Percentiles rank a stretch among this genome's conserved stretches.
phyloP scores from a whole-genome alignment of 2,888 invertebrate species.

The Pristionchus entomophagus region DNA sequence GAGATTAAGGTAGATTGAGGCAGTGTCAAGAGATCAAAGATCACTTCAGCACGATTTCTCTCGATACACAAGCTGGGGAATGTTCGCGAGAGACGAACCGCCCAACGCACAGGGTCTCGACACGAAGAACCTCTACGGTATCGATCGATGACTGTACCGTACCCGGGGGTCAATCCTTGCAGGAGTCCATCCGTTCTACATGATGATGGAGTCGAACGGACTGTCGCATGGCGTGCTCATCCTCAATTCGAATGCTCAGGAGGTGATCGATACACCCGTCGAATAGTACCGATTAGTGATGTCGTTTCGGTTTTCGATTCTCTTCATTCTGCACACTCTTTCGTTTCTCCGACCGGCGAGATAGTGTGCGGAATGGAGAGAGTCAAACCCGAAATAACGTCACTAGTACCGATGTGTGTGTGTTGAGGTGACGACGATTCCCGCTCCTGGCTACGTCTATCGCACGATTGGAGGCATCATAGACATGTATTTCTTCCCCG shows the following conservation, averaged over 20 bases:
- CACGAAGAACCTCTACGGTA: constrained; percentile 66
- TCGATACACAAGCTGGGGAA: constrained; percentile 67
- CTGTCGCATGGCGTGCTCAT: constrained; percentile 72
- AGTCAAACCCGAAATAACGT: too few relatives aligned
- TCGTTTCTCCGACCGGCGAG: too few relatives aligned
- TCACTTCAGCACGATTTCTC: constrained; percentile 65
- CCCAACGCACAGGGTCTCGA: constrained; percentile 61
- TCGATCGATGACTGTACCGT: too few relatives aligned
- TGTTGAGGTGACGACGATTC: constrained; percentile 64
- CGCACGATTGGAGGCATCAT: constrained; percentile 79
- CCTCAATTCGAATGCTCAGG: constrained; percentile 67
- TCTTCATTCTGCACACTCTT: too few relatives aligned
- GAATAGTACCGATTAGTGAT: too few relatives aligned
- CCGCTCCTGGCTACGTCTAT: constrained; percentile 82
- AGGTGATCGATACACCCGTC: too few relatives aligned
- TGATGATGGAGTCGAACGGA: constrained; percentile 68
- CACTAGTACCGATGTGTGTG: too few relatives aligned
- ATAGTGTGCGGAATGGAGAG: too few relatives aligned
- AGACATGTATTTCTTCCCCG: constrained; percentile 76
- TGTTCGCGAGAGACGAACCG: constrained; percentile 68
- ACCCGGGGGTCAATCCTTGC: neutral
- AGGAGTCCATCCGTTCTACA: constrained; percentile 73
- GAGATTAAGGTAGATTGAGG: constrained; percentile 59
- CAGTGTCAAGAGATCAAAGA: neutral
- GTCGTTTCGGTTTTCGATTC: too few relatives aligned